phyloP scores from a whole-genome alignment of 2,888 invertebrate genomes.

The Pseudeuparius sepicola region DNA sequence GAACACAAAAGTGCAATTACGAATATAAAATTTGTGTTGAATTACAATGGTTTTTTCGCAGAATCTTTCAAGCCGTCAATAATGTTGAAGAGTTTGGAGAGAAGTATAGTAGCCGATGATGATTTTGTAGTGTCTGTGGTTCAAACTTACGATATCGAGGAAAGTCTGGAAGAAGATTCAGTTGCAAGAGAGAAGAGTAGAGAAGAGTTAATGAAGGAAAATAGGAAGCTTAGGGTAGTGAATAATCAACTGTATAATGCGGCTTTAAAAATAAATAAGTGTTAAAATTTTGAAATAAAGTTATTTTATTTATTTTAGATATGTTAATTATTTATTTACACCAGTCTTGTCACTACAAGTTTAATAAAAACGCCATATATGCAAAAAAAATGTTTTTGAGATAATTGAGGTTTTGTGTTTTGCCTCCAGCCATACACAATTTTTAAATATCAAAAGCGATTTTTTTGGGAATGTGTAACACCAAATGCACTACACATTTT shows the following conservation, averaged over 20 bases:
- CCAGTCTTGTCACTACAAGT: no score
- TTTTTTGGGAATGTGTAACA: no score
- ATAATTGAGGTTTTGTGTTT: no score
- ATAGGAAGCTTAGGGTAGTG: slow-evolving; percentile 44
- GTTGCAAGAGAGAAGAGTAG: slow-evolving; percentile 20
- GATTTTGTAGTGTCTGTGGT: slow-evolving; percentile 41
- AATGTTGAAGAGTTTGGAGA: slow-evolving; percentile 51
- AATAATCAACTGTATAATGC: slow-evolving; percentile 50
- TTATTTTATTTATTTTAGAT: neutral
- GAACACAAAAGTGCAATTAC: slow-evolving; percentile 65
- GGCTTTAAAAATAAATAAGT: slow-evolving; percentile 22
- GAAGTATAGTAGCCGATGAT: slow-evolving; percentile 47
- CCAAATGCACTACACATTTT: no score
- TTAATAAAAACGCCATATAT: no score
- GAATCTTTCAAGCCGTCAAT: slow-evolving; percentile 48
- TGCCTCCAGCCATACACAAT: no score
- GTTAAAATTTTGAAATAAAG: slow-evolving; percentile 19
- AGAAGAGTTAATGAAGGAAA: slow-evolving; percentile 39
- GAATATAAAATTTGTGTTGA: slow-evolving; percentile 56
- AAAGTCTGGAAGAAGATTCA: slow-evolving; percentile 27
- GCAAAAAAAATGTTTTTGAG: no score
- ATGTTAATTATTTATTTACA: slow-evolving; percentile 5
- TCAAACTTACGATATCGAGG: slow-evolving; percentile 36
- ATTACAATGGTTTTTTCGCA: slow-evolving; percentile 49
- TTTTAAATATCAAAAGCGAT: no score